Evolutionary conservation across 2,797 vertebrate species (phyloP).

Genomic region (Ctenosaura bakeri): DNA sequence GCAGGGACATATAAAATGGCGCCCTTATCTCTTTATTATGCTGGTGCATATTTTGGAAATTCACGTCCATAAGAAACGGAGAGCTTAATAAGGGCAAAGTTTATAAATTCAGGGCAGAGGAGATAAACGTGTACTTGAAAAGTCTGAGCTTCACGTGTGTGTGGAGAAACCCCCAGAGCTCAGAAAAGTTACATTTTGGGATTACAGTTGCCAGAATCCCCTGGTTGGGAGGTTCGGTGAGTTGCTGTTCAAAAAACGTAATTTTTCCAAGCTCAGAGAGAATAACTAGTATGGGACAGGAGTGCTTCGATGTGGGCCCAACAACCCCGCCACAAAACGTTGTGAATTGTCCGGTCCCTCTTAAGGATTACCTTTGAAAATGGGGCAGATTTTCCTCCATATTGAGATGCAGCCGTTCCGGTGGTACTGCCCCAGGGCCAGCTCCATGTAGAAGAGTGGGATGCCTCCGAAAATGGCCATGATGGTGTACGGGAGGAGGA

Average conservation of each 20-base stretch:
- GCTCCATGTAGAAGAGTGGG: slow-evolving; percentile 99
- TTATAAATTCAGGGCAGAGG: neutral
- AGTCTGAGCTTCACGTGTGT: neutral
- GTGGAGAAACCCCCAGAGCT: neutral
- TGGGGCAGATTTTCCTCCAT: slow-evolving; percentile 97
- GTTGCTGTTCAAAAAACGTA: too few species aligned
- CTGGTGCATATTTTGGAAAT: neutral
- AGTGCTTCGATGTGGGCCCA: neutral
- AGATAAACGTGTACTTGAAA: neutral
- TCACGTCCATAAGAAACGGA: too few species aligned
- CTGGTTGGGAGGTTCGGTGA: neutral
- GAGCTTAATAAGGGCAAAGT: neutral
- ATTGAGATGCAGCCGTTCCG: slow-evolving; percentile 96
- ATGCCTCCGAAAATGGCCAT: slow-evolving; percentile 99
- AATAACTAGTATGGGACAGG: neutral
- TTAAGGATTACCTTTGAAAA: slow-evolving; percentile 93
- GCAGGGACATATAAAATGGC: too few species aligned
- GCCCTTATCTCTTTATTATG: too few species aligned
- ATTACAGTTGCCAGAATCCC: neutral
- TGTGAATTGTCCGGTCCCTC: neutral
- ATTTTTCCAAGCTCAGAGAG: neutral
- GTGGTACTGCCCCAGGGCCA: slow-evolving; percentile 96
- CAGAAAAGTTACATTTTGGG: too few species aligned
- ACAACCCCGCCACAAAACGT: too few species aligned
- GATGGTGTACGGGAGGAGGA: slow-evolving; percentile 94